Evolutionary conservation across 2,113 vertebrate genomes (phyloP).

Genomic region (Microcebus tavaratra): DNA sequence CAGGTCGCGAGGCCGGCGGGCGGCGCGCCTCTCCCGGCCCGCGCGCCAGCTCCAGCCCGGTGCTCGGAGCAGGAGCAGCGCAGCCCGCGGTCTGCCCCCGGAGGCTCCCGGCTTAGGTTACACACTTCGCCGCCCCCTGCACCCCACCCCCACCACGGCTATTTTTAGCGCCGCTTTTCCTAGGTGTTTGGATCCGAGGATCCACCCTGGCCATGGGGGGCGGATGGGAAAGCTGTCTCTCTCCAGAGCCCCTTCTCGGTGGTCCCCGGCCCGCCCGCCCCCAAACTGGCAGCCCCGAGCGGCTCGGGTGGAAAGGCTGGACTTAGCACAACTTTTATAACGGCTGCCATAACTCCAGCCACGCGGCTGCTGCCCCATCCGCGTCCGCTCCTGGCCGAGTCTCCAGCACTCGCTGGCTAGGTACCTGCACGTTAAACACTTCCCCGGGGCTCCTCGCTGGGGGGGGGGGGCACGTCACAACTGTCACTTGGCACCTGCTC

Average conservation of each 20-base stretch:
- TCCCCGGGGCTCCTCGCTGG: not conserved
- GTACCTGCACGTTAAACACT: not conserved
- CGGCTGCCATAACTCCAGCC: not conserved
- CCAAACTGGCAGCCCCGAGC: not conserved
- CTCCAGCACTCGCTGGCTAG: not conserved
- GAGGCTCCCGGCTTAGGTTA: conserved; percentile 52
- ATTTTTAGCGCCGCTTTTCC: conserved; percentile 58
- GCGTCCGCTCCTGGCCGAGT: not conserved
- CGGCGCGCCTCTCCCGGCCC: not conserved
- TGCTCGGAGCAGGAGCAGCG: not conserved
- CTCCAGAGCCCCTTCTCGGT: not conserved
- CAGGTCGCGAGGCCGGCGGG: conserved; percentile 55
- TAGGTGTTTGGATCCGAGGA: conserved; percentile 51
- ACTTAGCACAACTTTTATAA: not conserved
- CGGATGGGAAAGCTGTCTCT: not conserved
- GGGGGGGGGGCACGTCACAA: not conserved
- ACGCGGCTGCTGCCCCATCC: not conserved
- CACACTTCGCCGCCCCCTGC: not conserved
- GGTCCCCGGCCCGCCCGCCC: not conserved
- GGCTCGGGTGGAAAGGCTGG: not conserved
- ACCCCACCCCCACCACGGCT: not conserved
- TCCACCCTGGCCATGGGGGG: not conserved
- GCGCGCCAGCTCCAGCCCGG: not conserved
- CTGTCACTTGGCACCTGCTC: not conserved
- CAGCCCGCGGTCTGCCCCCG: conserved; percentile 37